Evolutionary conservation across 2,888 invertebrate species (phyloP).

Genomic region (Sphaerophoria taeniata): DNA sequence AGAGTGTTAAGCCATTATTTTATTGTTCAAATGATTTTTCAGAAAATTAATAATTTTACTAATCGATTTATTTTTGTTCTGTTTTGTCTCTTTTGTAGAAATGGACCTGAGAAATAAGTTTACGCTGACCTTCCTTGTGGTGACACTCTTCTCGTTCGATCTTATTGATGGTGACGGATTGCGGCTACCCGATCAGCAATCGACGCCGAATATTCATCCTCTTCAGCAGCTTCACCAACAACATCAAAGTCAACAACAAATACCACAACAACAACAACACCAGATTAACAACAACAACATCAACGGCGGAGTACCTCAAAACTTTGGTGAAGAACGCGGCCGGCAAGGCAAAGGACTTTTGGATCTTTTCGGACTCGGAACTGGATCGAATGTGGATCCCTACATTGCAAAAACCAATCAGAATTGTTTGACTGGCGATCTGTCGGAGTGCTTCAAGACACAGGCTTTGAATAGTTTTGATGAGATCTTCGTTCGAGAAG

Average conservation of each 20-base stretch:
- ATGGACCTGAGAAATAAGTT: slow-evolving; percentile 78
- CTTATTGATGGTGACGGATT: slow-evolving; percentile 85
- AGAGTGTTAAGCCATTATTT: slow-evolving; percentile 40
- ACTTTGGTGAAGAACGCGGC: slow-evolving; percentile 81
- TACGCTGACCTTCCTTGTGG: slow-evolving; percentile 84
- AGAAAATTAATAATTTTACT: background rate
- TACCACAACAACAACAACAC: slow-evolving; percentile 73
- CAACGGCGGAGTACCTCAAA: slow-evolving; percentile 40
- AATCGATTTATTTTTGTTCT: slow-evolving; percentile 5
- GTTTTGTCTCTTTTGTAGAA: slow-evolving; percentile 67
- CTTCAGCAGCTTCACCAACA: slow-evolving; percentile 75
- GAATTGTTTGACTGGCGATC: slow-evolving; percentile 90
- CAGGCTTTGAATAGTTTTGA: slow-evolving; percentile 90
- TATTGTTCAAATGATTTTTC: slow-evolving; percentile 8
- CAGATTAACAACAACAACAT: slow-evolving; percentile 39
- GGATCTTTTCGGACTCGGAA: slow-evolving; percentile 92
- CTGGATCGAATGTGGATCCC: slow-evolving; percentile 89
- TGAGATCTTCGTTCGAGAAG: slow-evolving; percentile 89
- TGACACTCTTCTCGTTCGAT: slow-evolving; percentile 85
- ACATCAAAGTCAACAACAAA: slow-evolving; percentile 75
- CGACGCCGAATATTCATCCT: slow-evolving; percentile 72
- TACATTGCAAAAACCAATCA: slow-evolving; percentile 89
- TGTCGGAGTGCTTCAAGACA: slow-evolving; percentile 94
- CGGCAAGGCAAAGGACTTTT: slow-evolving; percentile 88
- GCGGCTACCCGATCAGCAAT: slow-evolving; percentile 83